Evolutionary conservation across 2,113 vertebrate species (phyloP), one percentile per base, ranked within the genome.

Genomic region (Strigops habroptila): DNA sequence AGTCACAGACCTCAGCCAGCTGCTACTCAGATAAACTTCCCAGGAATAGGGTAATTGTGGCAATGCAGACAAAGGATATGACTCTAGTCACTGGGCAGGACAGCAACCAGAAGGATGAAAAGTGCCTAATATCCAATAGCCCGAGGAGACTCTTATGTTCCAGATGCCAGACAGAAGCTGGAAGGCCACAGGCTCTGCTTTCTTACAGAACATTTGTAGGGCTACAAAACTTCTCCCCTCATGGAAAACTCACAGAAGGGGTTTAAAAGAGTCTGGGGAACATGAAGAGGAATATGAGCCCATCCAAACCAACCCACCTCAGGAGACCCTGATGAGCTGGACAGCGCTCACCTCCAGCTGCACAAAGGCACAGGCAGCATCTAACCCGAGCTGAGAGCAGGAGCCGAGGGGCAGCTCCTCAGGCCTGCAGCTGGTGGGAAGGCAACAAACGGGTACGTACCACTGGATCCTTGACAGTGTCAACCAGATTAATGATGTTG

Each of bases 401-500:
- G 33, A 44, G 37, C 5, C 12, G 17, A 1, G 11, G 1, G 3
- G 53, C 30, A 52, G 22, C 57, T 35, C 22, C 33, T 35, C 57
- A 59, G n/a, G 41, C 51, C 44, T 28, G n/a, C 33, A 68, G 53
- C 48, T 2, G 1, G 43, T 1, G 0, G 30, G 19, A 52, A 62
- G 30, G 44, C 59, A 70, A 48, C 62, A 68, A 67, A 14, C 25
- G 27, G 93, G 64, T 63, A 98, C 99, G 97, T 98, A 99, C 99
- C 99, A 99, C 99, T 0, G 99, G 99, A 96, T 99, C 99, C 98
- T 99, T 99, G 95, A 99, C 99, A 43, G 99, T 99, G 98, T 99
- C 99, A 71, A 99, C 98, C 97, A 99, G 98, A 33, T 99, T 99
- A 97, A 99, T 99, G 96, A 99, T 99, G 98, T 99, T 99, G 98